phyloP scores from a whole-genome alignment of 2,888 invertebrate genomes.

The Lithophane semibrunnea region DNA sequence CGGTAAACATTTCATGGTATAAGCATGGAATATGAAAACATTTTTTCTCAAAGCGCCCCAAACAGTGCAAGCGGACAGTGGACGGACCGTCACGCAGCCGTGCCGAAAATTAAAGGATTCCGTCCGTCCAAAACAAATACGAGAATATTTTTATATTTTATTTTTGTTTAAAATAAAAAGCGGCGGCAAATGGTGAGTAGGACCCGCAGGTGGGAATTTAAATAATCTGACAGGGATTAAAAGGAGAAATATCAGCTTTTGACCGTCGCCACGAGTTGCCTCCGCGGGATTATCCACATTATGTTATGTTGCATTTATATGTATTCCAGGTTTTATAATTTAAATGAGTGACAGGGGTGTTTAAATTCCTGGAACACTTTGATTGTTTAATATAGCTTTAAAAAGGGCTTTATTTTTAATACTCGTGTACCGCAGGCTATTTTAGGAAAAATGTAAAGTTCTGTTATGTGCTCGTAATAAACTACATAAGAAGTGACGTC shows the following conservation, averaged over 20 bases:
- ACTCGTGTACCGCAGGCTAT: constrained; percentile 9
- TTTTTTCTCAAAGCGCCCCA: constrained; percentile 84
- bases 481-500: constrained; percentile 17
- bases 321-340: constrained; percentile 81
- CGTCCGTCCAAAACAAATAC: constrained; percentile 89
- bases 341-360: constrained; percentile 76
- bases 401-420: constrained; percentile 18
- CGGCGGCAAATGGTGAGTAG: constrained; percentile 79
- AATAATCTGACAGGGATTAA: constrained; percentile 91
- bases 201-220: constrained; percentile 90
- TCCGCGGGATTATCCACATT: constrained; percentile 83
- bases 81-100: constrained; percentile 84
- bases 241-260: constrained; percentile 90
- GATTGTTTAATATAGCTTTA: constrained; percentile 42
- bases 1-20: constrained; percentile 73
- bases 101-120: constrained; percentile 90
- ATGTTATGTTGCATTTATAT: constrained; percentile 81
- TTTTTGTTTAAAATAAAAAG: constrained; percentile 87
- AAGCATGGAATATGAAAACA: constrained; percentile 80
- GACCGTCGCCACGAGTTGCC: constrained; percentile 84
- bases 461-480: constrained; percentile 5
- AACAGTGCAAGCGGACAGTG: constrained; percentile 80
- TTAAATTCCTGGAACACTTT: constrained; percentile 62
- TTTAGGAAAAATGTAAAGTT: constrained; percentile 5
- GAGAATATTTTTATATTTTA: constrained; percentile 89